Evolutionary conservation across 2,113 vertebrate species (phyloP).

Genomic region (Pachypanchax playfairii): DNA sequence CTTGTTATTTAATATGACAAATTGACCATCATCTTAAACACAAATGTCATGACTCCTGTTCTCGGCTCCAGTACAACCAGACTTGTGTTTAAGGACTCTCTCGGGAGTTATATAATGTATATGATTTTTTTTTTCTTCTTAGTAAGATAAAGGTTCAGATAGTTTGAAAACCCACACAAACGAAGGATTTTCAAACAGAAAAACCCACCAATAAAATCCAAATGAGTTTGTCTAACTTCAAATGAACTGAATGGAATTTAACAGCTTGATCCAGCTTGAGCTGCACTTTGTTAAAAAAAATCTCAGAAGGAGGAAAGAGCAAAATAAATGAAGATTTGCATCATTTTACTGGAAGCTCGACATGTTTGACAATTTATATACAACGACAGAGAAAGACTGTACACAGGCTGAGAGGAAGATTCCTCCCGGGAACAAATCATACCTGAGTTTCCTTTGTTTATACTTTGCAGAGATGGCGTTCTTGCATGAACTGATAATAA

Average conservation of each 20-base stretch:
- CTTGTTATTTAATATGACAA: neutral
- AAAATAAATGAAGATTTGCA: neutral
- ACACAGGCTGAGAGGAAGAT: neutral
- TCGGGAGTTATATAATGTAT: too few species aligned
- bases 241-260: neutral
- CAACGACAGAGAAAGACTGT: constrained; percentile 24
- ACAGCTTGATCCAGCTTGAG: neutral
- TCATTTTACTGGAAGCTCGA: neutral
- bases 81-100: neutral
- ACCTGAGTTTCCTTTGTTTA: constrained; percentile 27
- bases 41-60: neutral
- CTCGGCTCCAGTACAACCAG: too few species aligned
- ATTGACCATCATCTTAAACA: neutral
- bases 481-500: neutral
- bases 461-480: constrained; percentile 4
- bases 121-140: neutral
- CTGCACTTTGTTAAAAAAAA: neutral
- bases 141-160: too few species aligned
- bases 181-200: neutral
- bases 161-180: too few species aligned
- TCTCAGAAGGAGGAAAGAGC: neutral
- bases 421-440: constrained; percentile 26
- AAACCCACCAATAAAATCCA: neutral
- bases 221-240: neutral
- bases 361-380: constrained; percentile 57